These are phyloP conservation scores for Perodicticus potto DNA, from an alignment of 2,797 vertebrate genomes.

Conservation along the genomic window DNA sequence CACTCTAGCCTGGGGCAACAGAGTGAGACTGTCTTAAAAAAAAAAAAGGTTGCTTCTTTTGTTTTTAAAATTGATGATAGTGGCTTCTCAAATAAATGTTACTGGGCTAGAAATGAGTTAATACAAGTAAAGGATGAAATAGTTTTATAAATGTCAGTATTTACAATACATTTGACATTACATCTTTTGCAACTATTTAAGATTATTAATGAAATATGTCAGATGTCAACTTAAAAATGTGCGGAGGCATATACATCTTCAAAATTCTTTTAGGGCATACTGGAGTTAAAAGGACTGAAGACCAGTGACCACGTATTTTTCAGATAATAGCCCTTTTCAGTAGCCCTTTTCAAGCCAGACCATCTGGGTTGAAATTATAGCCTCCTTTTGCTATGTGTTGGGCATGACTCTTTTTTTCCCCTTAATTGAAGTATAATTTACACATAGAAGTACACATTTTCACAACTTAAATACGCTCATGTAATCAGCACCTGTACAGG, in stretches of 20 bases:
- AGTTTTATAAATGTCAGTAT: background rate
- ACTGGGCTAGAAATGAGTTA: background rate
- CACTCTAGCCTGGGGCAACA: too few relatives aligned
- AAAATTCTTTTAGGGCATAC: background rate
- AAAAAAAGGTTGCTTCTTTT: background rate
- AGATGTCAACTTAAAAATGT: slow-evolving; percentile 45
- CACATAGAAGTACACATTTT: slow-evolving; percentile 25
- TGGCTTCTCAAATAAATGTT: slow-evolving; percentile 48
- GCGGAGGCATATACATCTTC: background rate
- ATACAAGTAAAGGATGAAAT: background rate
- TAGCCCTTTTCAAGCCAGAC: background rate
- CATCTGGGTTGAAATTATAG: slow-evolving; percentile 24
- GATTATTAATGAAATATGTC: slow-evolving; percentile 2
- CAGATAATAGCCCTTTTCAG: background rate
- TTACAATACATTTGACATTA: background rate
- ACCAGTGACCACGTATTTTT: background rate
- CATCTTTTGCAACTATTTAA: slow-evolving; percentile 33
- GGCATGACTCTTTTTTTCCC: background rate
- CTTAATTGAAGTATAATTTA: slow-evolving; percentile 4
- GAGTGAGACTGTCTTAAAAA: background rate
- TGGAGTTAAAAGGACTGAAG: background rate
- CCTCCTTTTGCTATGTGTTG: slow-evolving; percentile 20
- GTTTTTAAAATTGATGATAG: slow-evolving; percentile 8
- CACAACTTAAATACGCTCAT: background rate
- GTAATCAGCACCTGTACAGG: background rate